Evolutionary conservation across 2,797 vertebrate species (phyloP).

Genomic region (Amblyopsis hoosieri): DNA sequence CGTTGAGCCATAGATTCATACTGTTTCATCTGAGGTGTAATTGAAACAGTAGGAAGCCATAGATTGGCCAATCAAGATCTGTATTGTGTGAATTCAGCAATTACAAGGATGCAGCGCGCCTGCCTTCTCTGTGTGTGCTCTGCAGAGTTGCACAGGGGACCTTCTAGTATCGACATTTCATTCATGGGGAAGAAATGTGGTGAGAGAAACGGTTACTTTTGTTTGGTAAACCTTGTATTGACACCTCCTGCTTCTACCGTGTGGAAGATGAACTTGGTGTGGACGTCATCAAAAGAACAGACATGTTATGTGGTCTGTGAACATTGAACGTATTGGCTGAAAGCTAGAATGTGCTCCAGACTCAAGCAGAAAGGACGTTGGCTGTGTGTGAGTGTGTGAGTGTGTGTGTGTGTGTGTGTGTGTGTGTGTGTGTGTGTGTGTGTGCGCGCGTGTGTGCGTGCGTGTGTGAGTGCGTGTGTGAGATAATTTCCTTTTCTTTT

Average conservation of each 20-base stretch:
- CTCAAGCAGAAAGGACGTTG: conserved; percentile 1
- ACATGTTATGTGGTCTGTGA: conserved; percentile 1
- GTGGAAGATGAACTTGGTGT: background rate
- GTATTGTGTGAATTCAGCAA: conserved; percentile 35
- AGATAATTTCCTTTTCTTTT: conserved; percentile 2
- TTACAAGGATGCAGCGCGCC: conserved; percentile 8
- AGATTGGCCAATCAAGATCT: conserved; percentile 16
- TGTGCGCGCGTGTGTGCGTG: background rate
- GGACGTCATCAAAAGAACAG: background rate
- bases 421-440: no score
- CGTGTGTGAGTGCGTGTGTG: background rate
- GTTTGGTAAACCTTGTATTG: no score
- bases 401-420: background rate
- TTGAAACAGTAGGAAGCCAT: conserved; percentile 31
- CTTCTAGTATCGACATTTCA: no score
- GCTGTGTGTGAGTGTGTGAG: conserved; percentile 3
- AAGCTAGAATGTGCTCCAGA: conserved; percentile 1
- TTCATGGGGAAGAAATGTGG: no score
- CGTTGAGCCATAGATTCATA: conserved; percentile 38
- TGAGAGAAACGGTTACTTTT: no score
- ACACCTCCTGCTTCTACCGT: background rate
- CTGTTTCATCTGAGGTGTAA: conserved; percentile 45
- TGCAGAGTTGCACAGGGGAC: background rate
- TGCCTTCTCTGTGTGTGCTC: conserved; percentile 14
- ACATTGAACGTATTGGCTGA: background rate